phyloP scores from a whole-genome alignment of 2,113 vertebrate species.

The Nothobranchius furzeri region DNA sequence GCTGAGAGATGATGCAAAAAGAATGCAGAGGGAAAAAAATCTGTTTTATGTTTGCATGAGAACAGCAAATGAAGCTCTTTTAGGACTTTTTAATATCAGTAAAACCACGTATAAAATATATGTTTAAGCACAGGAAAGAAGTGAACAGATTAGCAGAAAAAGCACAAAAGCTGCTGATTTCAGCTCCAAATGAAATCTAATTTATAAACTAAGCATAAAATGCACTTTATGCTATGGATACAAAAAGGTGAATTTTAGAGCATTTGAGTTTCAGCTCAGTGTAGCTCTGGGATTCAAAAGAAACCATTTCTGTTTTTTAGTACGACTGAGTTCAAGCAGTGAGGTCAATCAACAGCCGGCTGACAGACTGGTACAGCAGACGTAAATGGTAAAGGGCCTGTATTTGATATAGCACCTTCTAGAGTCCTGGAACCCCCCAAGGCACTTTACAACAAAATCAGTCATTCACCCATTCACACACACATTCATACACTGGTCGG shows the following conservation, averaged over 20 bases:
- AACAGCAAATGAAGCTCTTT: neutral
- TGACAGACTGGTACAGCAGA: conserved; percentile 56
- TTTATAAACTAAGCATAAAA: no score
- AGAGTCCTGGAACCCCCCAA: no score
- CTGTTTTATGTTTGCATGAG: neutral
- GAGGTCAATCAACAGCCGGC: conserved; percentile 48
- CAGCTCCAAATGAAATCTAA: neutral
- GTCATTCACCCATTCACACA: no score
- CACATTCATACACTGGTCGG: no score
- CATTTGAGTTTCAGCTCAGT: no score
- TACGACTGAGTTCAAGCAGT: conserved; percentile 38
- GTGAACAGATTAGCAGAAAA: neutral
- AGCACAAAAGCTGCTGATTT: neutral
- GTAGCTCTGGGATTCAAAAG: no score
- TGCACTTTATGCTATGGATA: no score
- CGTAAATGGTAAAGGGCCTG: neutral
- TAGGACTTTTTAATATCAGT: neutral
- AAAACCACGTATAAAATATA: neutral
- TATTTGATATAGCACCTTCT: no score
- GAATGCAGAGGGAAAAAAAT: neutral
- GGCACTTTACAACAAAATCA: no score
- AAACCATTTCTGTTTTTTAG: conserved; percentile 2
- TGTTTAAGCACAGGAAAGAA: neutral
- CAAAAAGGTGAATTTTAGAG: neutral
- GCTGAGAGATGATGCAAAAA: neutral